phyloP scores from a whole-genome alignment of 2,888 invertebrate genomes.

The Epirrhoe tristata region DNA sequence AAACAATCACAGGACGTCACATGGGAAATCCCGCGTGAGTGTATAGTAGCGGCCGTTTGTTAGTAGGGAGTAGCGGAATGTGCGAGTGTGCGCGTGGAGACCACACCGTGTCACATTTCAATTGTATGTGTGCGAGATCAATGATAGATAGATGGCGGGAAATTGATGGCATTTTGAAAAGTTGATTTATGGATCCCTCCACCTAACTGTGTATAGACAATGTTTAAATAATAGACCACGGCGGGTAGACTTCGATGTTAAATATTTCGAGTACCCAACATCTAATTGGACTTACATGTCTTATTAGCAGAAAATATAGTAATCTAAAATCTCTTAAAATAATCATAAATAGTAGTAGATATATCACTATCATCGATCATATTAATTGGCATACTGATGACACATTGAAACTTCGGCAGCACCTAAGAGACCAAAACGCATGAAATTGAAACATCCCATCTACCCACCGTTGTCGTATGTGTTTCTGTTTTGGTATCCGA shows the following conservation, averaged over 20 bases:
- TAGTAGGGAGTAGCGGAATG: constrained; percentile 80
- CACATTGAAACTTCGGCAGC: neutral
- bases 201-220: constrained; percentile 43
- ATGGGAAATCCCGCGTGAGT: constrained; percentile 45
- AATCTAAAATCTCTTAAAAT: neutral
- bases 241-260: constrained; percentile 16
- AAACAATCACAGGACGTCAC: constrained; percentile 45
- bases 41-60: constrained; percentile 74
- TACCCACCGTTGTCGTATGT: constrained; percentile 20
- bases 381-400: neutral
- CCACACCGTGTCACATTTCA: constrained; percentile 76
- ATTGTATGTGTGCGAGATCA: constrained; percentile 50
- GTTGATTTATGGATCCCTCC: constrained; percentile 49
- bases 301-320: neutral
- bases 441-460: constrained; percentile 3
- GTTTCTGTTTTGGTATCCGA: constrained; percentile 1
- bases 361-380: too few relatives aligned
- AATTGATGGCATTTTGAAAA: constrained; percentile 17
- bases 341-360: too few relatives aligned
- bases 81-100: constrained; percentile 82
- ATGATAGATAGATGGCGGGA: constrained; percentile 54
- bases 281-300: neutral
- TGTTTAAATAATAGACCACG: constrained; percentile 33
- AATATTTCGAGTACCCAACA: neutral
- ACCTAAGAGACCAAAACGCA: constrained; percentile 10